Evolutionary conservation across 2,797 vertebrate species (phyloP).

Genomic region (Mycteria americana): DNA sequence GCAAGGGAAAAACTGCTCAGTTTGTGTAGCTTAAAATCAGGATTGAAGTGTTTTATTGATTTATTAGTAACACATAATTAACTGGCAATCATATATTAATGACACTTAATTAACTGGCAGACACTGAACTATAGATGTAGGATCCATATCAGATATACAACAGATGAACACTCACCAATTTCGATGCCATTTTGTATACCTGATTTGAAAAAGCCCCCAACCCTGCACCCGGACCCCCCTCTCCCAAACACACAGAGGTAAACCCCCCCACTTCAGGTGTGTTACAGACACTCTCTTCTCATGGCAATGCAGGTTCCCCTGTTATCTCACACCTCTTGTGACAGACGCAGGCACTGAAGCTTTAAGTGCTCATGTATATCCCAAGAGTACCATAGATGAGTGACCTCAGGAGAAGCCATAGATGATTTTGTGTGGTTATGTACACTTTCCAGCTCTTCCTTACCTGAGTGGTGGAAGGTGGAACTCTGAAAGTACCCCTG

Average conservation of each 20-base stretch:
- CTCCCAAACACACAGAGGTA: background rate
- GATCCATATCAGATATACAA: background rate
- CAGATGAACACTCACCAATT: background rate
- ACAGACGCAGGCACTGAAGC: background rate
- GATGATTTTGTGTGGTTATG: background rate
- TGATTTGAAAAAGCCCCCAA: background rate
- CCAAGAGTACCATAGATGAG: fast-evolving
- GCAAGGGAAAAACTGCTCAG: background rate
- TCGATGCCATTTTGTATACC: background rate
- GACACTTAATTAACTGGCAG: background rate
- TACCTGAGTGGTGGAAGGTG: background rate
- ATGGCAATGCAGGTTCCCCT: background rate
- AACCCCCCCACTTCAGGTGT: background rate
- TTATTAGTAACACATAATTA: background rate
- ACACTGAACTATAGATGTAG: background rate
- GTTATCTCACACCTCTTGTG: background rate
- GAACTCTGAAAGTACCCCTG: background rate
- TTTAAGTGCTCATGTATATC: background rate
- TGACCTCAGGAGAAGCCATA: background rate
- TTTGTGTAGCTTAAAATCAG: background rate
- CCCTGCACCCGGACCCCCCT: fast-evolving
- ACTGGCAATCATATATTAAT: background rate
- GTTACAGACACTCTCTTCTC: background rate
- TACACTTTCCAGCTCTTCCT: background rate
- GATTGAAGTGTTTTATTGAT: background rate